Base-by-base conservation (phyloP, 2,888 invertebrate genomes). In the Ectemnius cavifrons region DNA sequence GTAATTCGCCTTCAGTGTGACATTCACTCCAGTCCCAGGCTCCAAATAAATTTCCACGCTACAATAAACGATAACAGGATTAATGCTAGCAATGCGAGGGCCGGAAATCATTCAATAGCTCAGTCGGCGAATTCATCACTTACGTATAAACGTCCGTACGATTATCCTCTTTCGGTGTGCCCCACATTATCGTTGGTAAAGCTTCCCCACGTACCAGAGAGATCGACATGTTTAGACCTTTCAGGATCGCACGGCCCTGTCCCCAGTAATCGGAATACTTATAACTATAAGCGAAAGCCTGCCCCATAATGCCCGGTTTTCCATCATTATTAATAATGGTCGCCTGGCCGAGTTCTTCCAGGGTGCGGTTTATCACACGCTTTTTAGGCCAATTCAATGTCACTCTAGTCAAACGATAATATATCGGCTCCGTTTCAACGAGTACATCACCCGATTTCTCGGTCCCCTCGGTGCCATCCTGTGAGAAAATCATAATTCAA, bases 21-120 rank as follows among this genome's bases (percentile, higher is more conserved):
- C 96, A 89, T 97, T 97, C 64, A 96, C 94, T 2, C 95, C 96
- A 0, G 97, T 97, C 37, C 96, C 96, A 3, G 95, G 94, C 88
- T 94, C 94, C 69, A 97, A 91, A 85, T 93, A 93, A 74, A 94
- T 93, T 86, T 94, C 93, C 18, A 95, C 92, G 56, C 93, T 94
- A 84, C 37, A 37, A 37, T 37, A 37, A 37, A 37, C 8, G 37
- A 37, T 37, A 37, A 37, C 37, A 37, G 37, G 37, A 37, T 37
- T 37, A 37, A 8, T 37, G n/a, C 37, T 0, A 37, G 8, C 8
- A 37, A 37, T 37, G 37, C 8, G 37, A 37, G 8, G 8, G 5
- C 37, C 37, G 37, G 37, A 37, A 37, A 37, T 37, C 8, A 37
- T 37, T 37, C 5, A 37, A 37, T 37, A 1, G 37, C 37, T 11